Conservation (phyloP, 2,113 vertebrate species). For the Turdus rufiventris region DNA sequence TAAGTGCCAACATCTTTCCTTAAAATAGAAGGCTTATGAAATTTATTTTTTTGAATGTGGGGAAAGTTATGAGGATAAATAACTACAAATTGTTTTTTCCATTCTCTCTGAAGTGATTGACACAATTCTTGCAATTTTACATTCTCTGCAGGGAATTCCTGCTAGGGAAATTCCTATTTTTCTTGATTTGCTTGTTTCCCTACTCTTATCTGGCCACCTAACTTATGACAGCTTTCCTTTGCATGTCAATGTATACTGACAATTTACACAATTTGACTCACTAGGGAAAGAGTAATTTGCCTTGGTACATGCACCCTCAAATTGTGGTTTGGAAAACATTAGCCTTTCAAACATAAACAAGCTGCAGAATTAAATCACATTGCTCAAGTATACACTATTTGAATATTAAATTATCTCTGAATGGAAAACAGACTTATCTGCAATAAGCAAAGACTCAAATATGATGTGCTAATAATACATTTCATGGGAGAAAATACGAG, state of each 20-base stretch:
- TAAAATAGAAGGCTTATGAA: background rate
- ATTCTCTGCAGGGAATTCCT: background rate
- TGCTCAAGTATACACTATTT: constrained; percentile 4
- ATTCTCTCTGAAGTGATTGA: background rate
- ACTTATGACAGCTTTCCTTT: background rate
- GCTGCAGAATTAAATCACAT: constrained; percentile 18
- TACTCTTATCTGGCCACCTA: background rate
- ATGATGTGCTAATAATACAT: constrained; percentile 22
- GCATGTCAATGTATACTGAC: background rate
- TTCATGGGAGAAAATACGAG: constrained; percentile 30
- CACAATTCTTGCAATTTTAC: background rate
- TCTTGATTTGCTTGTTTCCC: background rate
- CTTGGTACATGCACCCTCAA: background rate
- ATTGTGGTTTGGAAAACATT: constrained; percentile 1
- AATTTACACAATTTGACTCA: background rate
- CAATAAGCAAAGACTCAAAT: constrained; percentile 27
- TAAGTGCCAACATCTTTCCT: background rate
- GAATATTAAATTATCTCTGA: constrained; percentile 6
- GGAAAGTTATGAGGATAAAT: background rate
- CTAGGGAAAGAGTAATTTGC: background rate
- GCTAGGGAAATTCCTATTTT: background rate
- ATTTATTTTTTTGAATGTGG: background rate
- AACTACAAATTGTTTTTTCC: background rate
- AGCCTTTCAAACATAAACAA: constrained; percentile 21
- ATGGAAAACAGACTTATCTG: constrained; percentile 18